Evolutionary conservation across 2,113 vertebrate species (phyloP), one percentile per base, ranked within the genome.

Genomic region (Aythya baeri): DNA sequence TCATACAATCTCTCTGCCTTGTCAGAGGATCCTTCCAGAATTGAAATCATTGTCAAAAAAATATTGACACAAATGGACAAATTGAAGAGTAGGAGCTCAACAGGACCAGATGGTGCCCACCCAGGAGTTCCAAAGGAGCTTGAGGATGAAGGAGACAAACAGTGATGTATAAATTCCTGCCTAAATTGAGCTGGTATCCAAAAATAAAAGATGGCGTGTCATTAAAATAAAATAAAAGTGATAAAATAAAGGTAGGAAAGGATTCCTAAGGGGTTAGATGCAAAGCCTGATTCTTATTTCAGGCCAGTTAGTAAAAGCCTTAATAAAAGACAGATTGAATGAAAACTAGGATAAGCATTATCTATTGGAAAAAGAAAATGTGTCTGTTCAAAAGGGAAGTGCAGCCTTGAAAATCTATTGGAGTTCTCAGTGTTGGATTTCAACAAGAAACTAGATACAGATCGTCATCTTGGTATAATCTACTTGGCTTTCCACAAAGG

Each of bases 101-200:
- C 17, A 3, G 34, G 74, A 76, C 29, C 93, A 96, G 81, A 94
- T 94, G 84, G 86, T 58, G 49, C 68, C 71, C 81, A 84, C 74
- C 10, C 38, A 85, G 89, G 58, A 84, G 34, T 49, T 94, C 46
- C 77, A 76, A 86, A 17, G 66, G 54, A 89, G 23, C 34, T 36
- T 31, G 43, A 76, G 38, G 66, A 79, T 72, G 58, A 93, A 94
- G 16, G 10, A 86, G 61, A 83, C 8, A 79, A 89, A 74, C 9
- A 36, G 17, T 13, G 6, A 13, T 20, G 62, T 83, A 59, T 61
- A 81, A 83, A 74, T 74, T 71, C 26, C 23, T 57, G 6, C 20
- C 36, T 92, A 86, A 93, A 50, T 32, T 65, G 6, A 44, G 9
- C 22, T 75, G 4, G 27, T 67, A 71, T 9, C 34, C 15, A 26